phyloP scores from a whole-genome alignment of 2,888 invertebrate genomes.

The Pedicia rivosa region DNA sequence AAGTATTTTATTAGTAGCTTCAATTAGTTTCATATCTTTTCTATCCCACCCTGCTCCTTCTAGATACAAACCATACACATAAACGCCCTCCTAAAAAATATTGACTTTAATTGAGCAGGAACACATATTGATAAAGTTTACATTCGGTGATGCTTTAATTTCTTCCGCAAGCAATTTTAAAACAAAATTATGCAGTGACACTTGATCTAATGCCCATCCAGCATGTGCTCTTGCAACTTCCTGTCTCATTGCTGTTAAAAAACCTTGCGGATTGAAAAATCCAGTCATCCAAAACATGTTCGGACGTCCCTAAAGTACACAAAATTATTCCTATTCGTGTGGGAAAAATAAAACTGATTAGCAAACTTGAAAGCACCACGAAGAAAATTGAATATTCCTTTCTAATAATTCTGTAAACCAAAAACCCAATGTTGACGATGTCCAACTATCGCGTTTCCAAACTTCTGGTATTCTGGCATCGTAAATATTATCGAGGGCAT shows the following conservation, averaged over 20 bases:
- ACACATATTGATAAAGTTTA: too few species aligned
- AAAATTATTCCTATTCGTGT: too few species aligned
- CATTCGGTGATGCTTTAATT: conserved; percentile 52
- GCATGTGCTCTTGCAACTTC: conserved; percentile 78
- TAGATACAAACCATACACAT: conserved; percentile 64
- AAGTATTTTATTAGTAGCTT: conserved; percentile 67
- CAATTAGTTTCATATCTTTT: conserved; percentile 49
- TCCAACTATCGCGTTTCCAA: conserved; percentile 68
- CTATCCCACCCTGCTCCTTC: conserved; percentile 86
- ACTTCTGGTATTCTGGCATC: conserved; percentile 66
- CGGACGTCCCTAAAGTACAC: conserved; percentile 35
- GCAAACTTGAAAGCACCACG: conserved; percentile 55
- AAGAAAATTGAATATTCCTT: conserved; percentile 62
- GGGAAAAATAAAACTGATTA: too few species aligned
- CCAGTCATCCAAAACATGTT: conserved; percentile 83
- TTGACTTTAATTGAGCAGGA: too few species aligned
- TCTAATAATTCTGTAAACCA: conserved; percentile 84
- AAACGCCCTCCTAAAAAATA: conserved; percentile 80
- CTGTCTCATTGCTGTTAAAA: conserved; percentile 81
- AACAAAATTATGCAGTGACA: conserved; percentile 65
- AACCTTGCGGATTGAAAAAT: conserved; percentile 86
- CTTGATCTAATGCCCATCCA: conserved; percentile 80
- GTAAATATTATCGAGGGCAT: conserved; percentile 72
- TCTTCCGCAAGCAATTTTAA: conserved; percentile 52
- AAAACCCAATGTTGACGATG: conserved; percentile 69